Conservation (phyloP, 2,888 invertebrate species). For the Clusia tigrina region DNA sequence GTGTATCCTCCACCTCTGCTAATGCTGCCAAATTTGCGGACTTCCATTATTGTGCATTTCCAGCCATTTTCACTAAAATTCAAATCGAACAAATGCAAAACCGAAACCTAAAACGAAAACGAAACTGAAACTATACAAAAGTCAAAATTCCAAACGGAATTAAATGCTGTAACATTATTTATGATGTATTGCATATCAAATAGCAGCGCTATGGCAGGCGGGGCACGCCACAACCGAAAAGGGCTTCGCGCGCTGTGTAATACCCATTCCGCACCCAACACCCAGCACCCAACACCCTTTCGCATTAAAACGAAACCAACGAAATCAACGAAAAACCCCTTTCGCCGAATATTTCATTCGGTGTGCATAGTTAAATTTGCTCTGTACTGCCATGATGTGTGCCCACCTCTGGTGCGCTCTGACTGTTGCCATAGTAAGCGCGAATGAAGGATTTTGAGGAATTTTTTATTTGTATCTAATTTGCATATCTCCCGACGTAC, state of each 20-base stretch:
- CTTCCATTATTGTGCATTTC: too few relatives aligned
- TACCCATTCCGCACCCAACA: too few relatives aligned
- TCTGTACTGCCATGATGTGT: slow-evolving; percentile 22
- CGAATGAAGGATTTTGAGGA: slow-evolving; percentile 44
- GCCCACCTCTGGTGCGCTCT: not conserved
- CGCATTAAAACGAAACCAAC: slow-evolving; percentile 19
- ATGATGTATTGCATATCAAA: slow-evolving; percentile 54
- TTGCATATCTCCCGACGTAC: slow-evolving; percentile 50
- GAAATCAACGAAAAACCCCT: too few relatives aligned
- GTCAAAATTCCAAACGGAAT: slow-evolving; percentile 58
- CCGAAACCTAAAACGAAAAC: too few relatives aligned
- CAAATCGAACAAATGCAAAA: too few relatives aligned
- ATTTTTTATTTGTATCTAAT: slow-evolving; percentile 54
- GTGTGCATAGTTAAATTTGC: slow-evolving; percentile 37
- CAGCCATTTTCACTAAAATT: too few relatives aligned
- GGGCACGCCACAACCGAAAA: not conserved
- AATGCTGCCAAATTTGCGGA: too few relatives aligned
- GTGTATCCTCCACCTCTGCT: too few relatives aligned
- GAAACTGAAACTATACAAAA: too few relatives aligned
- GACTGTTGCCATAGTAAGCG: slow-evolving; percentile 26
- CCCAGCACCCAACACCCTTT: slow-evolving; percentile 20
- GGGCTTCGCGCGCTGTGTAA: too few relatives aligned
- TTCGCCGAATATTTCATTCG: slow-evolving; percentile 26
- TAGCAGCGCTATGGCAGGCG: slow-evolving; percentile 33
- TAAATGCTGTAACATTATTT: slow-evolving; percentile 56